Evolutionary conservation across 2,888 invertebrate species (phyloP).

Genomic region (Leucoma salicis): DNA sequence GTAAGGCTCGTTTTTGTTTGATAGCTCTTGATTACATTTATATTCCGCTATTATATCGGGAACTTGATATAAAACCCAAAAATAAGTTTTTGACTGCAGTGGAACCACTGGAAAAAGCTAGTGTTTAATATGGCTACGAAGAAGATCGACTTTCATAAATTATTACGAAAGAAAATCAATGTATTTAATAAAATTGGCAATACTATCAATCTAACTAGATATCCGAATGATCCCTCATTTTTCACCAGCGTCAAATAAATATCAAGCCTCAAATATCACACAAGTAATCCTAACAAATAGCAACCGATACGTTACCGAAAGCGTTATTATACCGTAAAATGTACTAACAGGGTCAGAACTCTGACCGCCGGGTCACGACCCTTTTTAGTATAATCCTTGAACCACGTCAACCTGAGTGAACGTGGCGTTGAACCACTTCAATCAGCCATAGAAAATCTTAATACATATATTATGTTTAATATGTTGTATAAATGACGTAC

Average conservation of each 20-base stretch:
- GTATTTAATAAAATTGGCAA: neutral
- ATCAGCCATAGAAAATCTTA: constrained; percentile 22
- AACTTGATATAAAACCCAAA: no score
- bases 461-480: constrained; percentile 19
- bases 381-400: constrained; percentile 27
- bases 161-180: neutral
- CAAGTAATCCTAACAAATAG: neutral
- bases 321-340: constrained; percentile 4
- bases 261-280: neutral
- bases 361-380: constrained; percentile 18
- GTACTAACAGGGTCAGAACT: constrained; percentile 3
- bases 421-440: constrained; percentile 7
- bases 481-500: no score
- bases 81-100: no score
- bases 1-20: no score
- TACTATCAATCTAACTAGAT: neutral
- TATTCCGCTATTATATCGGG: no score
- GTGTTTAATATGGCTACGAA: no score
- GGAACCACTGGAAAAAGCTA: no score
- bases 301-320: neutral
- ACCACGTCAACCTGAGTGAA: constrained; percentile 2
- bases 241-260: neutral
- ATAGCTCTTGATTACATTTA: no score
- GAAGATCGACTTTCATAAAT: no score
- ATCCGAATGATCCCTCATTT: neutral